phyloP scores from a whole-genome alignment of 1,140 invertebrate species.

The Zophobas atratus region DNA sequence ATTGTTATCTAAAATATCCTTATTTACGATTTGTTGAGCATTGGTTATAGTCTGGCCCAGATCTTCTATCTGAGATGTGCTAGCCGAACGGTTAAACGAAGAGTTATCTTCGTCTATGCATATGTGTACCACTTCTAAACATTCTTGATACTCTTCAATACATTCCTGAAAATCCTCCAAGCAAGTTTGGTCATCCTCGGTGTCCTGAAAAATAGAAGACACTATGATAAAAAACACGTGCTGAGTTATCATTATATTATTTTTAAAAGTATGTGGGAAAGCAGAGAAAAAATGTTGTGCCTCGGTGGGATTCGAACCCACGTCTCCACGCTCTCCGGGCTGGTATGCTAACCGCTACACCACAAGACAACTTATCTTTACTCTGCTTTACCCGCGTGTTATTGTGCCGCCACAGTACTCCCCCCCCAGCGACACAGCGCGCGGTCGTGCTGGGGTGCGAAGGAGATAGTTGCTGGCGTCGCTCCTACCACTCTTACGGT shows the following conservation, averaged over 20 bases:
- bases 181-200: conserved; percentile 74
- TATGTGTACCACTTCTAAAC: conserved; percentile 73
- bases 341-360: no score
- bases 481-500: no score
- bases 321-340: no score
- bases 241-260: background rate
- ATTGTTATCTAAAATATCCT: conserved; percentile 55
- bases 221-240: background rate
- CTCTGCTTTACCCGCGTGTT: no score
- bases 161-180: conserved; percentile 76
- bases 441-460: no score
- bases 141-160: conserved; percentile 75
- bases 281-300: no score
- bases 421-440: no score
- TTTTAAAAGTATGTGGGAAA: no score
- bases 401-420: no score
- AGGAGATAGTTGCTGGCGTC: no score
- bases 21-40: conserved; percentile 50
- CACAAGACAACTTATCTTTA: no score
- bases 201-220: conserved; percentile 60
- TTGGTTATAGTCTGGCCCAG: conserved; percentile 55
- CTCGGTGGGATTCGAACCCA: no score
- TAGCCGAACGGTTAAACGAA: conserved; percentile 60
- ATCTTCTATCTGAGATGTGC: conserved; percentile 60
- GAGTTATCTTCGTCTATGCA: conserved; percentile 69